Evolutionary conservation across 2,888 invertebrate genomes (phyloP).

Genomic region (Zootermopsis nevadensis): DNA sequence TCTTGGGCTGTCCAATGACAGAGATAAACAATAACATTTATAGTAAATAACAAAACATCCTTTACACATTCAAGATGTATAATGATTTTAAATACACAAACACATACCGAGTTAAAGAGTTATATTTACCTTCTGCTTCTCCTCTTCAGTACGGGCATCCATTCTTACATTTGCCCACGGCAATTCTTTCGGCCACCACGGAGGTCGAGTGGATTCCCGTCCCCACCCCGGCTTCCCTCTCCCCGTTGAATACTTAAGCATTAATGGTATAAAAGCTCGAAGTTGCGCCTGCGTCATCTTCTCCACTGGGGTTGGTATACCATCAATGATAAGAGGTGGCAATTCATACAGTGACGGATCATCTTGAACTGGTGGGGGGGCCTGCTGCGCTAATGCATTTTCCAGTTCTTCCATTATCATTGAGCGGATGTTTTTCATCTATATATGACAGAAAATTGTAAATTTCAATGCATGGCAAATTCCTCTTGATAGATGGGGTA

Average conservation of each 20-base stretch:
- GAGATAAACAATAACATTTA: too few species aligned
- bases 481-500: too few species aligned
- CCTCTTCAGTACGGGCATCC: slow-evolving; percentile 96
- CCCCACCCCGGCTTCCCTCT: slow-evolving; percentile 99
- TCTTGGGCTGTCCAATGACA: too few species aligned
- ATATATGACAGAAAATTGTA: slow-evolving; percentile 1
- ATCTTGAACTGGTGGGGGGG: slow-evolving; percentile 86
- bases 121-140: slow-evolving; percentile 88
- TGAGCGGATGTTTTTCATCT: slow-evolving; percentile 84
- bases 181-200: slow-evolving; percentile 98
- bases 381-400: slow-evolving; percentile 91
- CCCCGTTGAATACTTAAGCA: slow-evolving; percentile 97
- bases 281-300: slow-evolving; percentile 99
- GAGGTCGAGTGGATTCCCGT: slow-evolving; percentile 92
- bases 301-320: slow-evolving; percentile 97
- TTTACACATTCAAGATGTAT: too few species aligned
- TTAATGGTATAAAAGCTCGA: slow-evolving; percentile 95
- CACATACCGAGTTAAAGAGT: neutral
- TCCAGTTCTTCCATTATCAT: slow-evolving; percentile 97
- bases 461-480: too few species aligned
- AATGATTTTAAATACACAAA: too few species aligned
- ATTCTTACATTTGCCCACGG: slow-evolving; percentile 99
- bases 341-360: slow-evolving; percentile 95
- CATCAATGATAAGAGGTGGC: slow-evolving; percentile 96
- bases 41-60: too few species aligned